Evolutionary conservation across 2,797 vertebrate species (phyloP).

Genomic region (Hapalemur alaotrensis): DNA sequence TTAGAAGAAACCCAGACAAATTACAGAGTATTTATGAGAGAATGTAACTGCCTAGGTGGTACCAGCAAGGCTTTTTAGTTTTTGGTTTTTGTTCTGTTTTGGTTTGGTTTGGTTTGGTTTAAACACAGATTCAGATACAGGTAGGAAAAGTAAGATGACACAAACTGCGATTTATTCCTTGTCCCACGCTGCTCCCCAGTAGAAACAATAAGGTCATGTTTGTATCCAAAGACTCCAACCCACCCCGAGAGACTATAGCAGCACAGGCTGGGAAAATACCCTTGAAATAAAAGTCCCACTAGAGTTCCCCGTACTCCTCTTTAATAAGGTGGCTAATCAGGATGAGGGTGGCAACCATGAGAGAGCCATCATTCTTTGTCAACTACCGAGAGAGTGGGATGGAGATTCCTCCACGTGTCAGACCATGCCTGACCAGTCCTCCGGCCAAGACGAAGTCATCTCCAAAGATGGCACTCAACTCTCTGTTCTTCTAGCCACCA

Average conservation of each 20-base stretch:
- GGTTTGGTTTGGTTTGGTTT: neutral
- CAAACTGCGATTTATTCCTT: neutral
- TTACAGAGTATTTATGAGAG: neutral
- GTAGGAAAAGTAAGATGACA: neutral
- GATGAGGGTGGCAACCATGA: neutral
- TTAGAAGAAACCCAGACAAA: neutral
- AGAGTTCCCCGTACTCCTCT: neutral
- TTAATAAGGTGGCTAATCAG: neutral
- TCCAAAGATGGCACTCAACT: neutral
- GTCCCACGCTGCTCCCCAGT: neutral
- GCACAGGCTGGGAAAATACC: neutral
- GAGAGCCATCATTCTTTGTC: neutral
- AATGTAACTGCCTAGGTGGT: neutral
- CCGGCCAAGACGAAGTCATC: neutral
- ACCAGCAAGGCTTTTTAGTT: neutral
- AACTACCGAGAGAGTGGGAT: neutral
- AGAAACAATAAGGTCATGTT: neutral
- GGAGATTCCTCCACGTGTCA: neutral
- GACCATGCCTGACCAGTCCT: neutral
- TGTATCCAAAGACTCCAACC: neutral
- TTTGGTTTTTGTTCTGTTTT: neutral
- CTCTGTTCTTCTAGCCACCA: neutral
- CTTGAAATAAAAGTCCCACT: neutral
- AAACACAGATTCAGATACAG: neutral
- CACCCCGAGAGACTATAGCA: neutral